Conservation (phyloP, 2,797 vertebrate genomes). For the Syncerus caffer region DNA sequence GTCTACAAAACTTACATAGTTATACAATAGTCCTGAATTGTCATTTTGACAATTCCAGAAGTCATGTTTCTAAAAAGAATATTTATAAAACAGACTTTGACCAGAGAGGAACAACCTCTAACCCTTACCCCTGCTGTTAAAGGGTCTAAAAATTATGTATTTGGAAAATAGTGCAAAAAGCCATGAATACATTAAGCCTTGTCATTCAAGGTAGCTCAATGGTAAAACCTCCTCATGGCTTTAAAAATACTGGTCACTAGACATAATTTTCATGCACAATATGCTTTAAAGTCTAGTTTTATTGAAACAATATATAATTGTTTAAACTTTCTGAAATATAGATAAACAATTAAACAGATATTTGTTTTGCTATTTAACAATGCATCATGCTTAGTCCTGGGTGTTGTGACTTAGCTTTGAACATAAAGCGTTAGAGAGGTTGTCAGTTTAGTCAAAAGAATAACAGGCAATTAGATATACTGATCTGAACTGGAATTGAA, state of each 20-base stretch:
- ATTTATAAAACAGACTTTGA: neutral
- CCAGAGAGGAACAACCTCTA: neutral
- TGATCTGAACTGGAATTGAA: neutral
- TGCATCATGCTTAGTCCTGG: no score
- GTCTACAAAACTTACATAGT: neutral
- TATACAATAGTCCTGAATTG: neutral
- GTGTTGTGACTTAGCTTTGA: neutral
- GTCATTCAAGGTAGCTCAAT: neutral
- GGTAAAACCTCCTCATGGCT: neutral
- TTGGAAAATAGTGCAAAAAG: conserved; percentile 31
- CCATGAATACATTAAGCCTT: neutral
- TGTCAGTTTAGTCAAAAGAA: neutral
- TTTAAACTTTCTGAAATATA: neutral
- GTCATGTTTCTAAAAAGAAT: neutral
- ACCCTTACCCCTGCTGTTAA: neutral
- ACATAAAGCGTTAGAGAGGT: neutral
- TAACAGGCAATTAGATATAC: neutral
- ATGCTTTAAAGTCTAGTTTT: neutral
- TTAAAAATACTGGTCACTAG: neutral
- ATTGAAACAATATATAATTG: neutral
- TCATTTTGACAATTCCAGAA: conserved; percentile 30
- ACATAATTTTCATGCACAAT: neutral
- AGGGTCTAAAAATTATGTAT: neutral
- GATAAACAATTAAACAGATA: neutral
- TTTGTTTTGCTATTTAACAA: neutral